Base-by-base conservation (phyloP, 2,113 vertebrate genomes). In the Petaurus breviceps region DNA sequence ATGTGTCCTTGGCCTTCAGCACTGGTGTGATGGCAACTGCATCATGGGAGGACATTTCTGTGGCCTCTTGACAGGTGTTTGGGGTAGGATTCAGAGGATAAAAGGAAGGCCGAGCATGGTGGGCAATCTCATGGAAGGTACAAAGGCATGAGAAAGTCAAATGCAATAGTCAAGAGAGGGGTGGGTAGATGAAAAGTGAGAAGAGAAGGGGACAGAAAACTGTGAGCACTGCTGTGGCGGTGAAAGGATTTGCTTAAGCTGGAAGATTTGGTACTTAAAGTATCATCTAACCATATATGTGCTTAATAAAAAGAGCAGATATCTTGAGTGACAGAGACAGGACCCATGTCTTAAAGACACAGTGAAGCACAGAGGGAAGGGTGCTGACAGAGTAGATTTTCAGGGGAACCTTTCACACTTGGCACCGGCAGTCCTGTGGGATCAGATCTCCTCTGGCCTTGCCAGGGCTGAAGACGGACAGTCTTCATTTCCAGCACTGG, bases 271-370 rank as follows among this genome's bases (percentile, higher is more conserved):
- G 61, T 68, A 37, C 31, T 10, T 50, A 47, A 11, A 91, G 90
- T 52, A 3, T 95, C 93, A 94, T 31, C 77, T 97, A 55, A 90
- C 5, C 1, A 90, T 90, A 0, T 53, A 19, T 3, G 19, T 53
- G 10, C 94, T 95, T 97, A 94, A 77, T 54, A 51, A 93, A 84
- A 97, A 50, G 51, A 96, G 91, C 50, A 92, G n/a, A 89, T 94
- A 19, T 90, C 93, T 94, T 16, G 54, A 93, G 9, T 84, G 68
- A 84, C 68, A 43, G n/a, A 84, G 94, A 96, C 31, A 92, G 77
- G 1, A 95, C 49, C 19, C 94, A 51, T 89, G 52, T 7, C n/a
- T 97, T 95, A 89, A 57, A 92, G 51, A 68, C 3, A 90, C 0
- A 23, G 51, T 43, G 92, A 14, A 57, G 57, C 19, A 51, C 52